Evolutionary conservation across 92 coral and sea anemone species (phyloP).

Genomic region (Anthopleura xanthogrammica): DNA sequence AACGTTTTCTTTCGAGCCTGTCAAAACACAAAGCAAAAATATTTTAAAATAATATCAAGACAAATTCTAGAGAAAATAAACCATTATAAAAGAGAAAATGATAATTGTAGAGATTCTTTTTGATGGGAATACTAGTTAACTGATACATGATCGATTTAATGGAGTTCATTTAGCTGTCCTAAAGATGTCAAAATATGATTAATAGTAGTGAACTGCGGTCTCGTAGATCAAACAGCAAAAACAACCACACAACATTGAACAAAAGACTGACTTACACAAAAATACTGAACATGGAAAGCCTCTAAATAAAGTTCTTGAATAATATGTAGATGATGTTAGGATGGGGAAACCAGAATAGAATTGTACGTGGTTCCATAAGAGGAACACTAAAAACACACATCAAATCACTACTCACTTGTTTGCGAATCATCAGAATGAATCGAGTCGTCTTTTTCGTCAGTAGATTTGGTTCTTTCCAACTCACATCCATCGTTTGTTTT

Average conservation of each 20-base stretch:
- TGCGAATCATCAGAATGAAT: constrained; percentile 20
- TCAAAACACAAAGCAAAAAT: not conserved
- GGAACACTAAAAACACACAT: not conserved
- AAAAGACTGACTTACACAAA: not conserved
- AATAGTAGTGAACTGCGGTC: constrained; percentile 8
- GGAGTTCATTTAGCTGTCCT: not conserved
- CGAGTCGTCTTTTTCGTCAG: not conserved
- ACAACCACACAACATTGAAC: not conserved
- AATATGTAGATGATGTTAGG: not conserved
- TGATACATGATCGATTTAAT: not conserved
- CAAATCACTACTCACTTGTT: constrained; percentile 13
- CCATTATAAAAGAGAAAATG: not conserved
- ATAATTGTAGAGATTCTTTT: not conserved
- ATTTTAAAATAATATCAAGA: not conserved
- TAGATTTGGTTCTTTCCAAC: not conserved
- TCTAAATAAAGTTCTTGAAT: not conserved
- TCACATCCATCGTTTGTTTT: not conserved
- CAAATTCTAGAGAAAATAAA: not conserved
- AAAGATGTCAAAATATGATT: constrained; percentile 3
- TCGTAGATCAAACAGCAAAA: constrained; percentile 4
- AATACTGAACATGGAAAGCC: not conserved
- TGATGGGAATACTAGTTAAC: not conserved
- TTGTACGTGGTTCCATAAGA: not conserved
- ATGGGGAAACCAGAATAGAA: not conserved
- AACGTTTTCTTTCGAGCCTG: constrained; percentile 33